phyloP scores from a whole-genome alignment of 2,888 invertebrate genomes.

The Pyrgus malvae region DNA sequence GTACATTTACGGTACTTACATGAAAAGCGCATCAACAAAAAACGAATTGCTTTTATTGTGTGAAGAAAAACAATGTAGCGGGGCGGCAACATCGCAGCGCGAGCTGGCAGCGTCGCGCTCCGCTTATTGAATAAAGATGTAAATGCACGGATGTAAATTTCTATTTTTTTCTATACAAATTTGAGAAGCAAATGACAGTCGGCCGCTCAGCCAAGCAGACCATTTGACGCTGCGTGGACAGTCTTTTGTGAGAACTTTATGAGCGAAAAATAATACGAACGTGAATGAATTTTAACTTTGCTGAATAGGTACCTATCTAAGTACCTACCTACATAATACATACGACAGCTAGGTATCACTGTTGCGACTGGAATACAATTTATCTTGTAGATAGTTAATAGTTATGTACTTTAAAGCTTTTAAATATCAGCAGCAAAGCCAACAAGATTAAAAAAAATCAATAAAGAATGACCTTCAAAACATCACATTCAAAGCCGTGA shows the following conservation, averaged over 20 bases:
- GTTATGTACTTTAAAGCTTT: no score
- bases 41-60: constrained; percentile 21
- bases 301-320: background rate
- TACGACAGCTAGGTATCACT: background rate
- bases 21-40: constrained; percentile 31
- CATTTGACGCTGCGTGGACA: constrained; percentile 1
- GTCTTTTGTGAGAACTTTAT: constrained; percentile 1
- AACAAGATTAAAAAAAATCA: background rate
- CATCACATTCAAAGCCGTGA: background rate
- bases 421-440: no score
- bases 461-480: constrained; percentile 2
- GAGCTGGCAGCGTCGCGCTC: constrained; percentile 62
- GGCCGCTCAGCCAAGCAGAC: background rate
- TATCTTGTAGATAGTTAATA: no score
- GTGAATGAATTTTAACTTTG: no score
- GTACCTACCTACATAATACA: no score
- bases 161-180: constrained; percentile 18
- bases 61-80: constrained; percentile 26
- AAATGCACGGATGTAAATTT: constrained; percentile 24
- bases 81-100: constrained; percentile 67
- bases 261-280: background rate
- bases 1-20: constrained; percentile 3
- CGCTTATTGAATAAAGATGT: constrained; percentile 34
- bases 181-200: constrained; percentile 11
- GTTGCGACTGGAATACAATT: no score